Percentiles rank a stretch among this genome's conserved stretches.
These are phyloP conservation scores for Varanus komodoensis DNA, from an alignment of 2,113 vertebrate species.

Conservation along the genomic window DNA sequence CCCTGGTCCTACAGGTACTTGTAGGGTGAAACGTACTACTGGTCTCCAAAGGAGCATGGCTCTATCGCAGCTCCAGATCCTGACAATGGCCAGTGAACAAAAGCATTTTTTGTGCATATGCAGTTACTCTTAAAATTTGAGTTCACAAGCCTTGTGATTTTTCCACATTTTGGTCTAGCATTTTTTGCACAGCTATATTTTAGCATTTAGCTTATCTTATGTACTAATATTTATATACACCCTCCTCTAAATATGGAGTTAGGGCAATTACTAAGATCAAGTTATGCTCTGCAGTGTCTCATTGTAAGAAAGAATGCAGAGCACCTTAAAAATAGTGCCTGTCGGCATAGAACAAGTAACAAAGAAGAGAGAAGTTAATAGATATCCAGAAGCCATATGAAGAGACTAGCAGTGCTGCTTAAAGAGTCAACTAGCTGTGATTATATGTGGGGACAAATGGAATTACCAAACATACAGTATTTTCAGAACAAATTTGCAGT, in stretches of 20 bases:
- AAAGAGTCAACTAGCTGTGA: neutral
- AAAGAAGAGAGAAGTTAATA: neutral
- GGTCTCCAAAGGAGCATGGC: too few relatives aligned
- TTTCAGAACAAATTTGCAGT: neutral
- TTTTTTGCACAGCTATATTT: neutral
- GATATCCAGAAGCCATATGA: neutral
- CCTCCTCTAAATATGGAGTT: neutral
- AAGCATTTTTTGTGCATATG: neutral
- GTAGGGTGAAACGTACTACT: too few relatives aligned
- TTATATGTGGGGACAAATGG: neutral
- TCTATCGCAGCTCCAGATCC: too few relatives aligned
- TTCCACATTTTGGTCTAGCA: neutral
- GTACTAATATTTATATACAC: neutral
- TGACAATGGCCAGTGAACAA: too few relatives aligned
- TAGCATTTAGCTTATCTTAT: neutral
- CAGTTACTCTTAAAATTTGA: neutral
- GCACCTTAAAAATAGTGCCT: neutral
- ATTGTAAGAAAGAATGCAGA: neutral
- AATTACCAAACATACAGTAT: neutral
- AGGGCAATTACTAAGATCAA: neutral
- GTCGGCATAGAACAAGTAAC: neutral
- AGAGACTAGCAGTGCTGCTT: neutral
- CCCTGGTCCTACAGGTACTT: too few relatives aligned
- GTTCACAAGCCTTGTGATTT: neutral
- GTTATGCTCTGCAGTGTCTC: neutral